Evolutionary conservation across 2,797 vertebrate genomes (phyloP), one percentile per base, ranked within the genome.

Genomic region (Chaunax sp.): DNA sequence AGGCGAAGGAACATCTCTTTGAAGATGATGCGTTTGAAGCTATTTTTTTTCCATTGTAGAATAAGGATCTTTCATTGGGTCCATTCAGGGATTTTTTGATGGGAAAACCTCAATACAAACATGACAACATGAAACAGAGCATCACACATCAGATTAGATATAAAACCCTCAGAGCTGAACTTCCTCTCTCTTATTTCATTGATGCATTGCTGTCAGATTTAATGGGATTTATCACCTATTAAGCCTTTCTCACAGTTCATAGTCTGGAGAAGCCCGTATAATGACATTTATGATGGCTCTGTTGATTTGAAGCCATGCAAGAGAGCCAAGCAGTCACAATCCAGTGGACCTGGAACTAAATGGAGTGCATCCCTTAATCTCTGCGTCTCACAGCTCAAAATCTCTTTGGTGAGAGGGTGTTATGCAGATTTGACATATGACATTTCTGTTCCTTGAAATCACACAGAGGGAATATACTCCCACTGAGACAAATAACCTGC

Each of bases 51-150:
- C 6, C 9, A 5, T 30, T 30, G 8, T 2, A 4, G 14, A 57
- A 45, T 43, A n/a, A n/a, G 52, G 28, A 18, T 76, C 54, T 80
- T 78, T 79, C 63, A 79, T 19, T 66, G 63, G 25, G 66, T 81
- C 69, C 61, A 64, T 85, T 59, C 67, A 76, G 77, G 58, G 70
- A 75, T 75, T 67, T 69, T 79, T 81, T 75, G 69, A 58, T 59
- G n/a, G 40, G 44, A 75, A 51, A 75, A 46, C 51, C 56, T 80
- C 65, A 75, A 37, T 64, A 75, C 66, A 68, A 73, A 80, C 80
- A 67, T 69, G 78, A 63, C 78, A 49, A 28, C 49, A 50, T 69
- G 40, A 73, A 87, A 73, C 45, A 13, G 64, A 83, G 75, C 51
- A 40, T 69, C 67, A 69, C 69, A 62, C 81, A 71, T 64, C 72